These are phyloP conservation scores for Penelope pileata DNA, from an alignment of 2,113 vertebrate species.

Conservation along the genomic window DNA sequence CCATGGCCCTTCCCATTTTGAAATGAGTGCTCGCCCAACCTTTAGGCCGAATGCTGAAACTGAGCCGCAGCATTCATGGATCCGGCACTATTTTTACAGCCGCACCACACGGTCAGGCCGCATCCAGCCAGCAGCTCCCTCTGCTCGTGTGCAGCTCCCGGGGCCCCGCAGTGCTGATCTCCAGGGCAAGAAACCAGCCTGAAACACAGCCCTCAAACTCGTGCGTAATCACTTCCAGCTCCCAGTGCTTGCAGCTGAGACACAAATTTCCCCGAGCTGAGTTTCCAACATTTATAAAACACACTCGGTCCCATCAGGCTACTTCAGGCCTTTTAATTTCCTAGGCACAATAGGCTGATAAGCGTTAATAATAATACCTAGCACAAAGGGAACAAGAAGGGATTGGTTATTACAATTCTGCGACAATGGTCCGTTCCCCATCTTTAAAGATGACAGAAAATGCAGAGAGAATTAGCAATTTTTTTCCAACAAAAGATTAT, in stretches of 20 bases:
- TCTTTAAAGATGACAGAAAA: not conserved
- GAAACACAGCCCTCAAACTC: not conserved
- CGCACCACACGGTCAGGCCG: not conserved
- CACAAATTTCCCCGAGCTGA: not conserved
- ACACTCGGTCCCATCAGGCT: not conserved
- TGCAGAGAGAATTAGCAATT: not conserved
- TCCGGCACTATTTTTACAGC: not conserved
- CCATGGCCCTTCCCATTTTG: not conserved
- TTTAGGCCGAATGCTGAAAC: not conserved
- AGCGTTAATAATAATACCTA: constrained; percentile 17
- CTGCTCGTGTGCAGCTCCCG: not conserved
- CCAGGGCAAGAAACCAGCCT: not conserved
- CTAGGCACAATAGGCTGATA: constrained; percentile 2
- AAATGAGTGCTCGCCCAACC: not conserved
- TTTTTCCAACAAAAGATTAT: not conserved
- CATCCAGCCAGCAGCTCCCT: not conserved
- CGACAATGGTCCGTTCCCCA: not conserved
- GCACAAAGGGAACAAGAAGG: constrained; percentile 1
- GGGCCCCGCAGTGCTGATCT: not conserved
- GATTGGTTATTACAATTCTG: constrained; percentile 16
- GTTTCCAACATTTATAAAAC: not conserved
- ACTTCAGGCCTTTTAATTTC: constrained; percentile 33
- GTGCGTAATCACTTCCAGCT: not conserved
- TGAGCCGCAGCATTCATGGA: not conserved
- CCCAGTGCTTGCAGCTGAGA: not conserved